Conservation (phyloP, 2,113 vertebrate genomes). For the Eurypyga helias region DNA sequence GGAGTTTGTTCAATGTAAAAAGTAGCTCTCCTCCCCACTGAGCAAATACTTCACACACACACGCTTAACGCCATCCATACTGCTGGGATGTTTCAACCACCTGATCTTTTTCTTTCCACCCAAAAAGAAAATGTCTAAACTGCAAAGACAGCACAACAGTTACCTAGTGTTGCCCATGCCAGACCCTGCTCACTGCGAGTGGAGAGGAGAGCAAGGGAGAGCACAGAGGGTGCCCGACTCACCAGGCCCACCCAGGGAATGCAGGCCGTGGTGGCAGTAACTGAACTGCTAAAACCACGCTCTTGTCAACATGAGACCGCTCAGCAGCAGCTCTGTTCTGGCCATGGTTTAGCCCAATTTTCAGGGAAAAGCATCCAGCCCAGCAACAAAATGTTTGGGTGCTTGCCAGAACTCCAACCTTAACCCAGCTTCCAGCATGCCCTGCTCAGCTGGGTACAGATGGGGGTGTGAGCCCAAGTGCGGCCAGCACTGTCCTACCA, state of each 20-base stretch:
- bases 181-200: background rate
- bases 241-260: background rate
- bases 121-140: background rate
- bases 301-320: rapidly evolving
- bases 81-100: background rate
- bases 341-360: background rate
- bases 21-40: background rate
- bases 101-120: background rate
- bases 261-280: background rate
- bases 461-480: background rate
- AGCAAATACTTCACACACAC: background rate
- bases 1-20: background rate
- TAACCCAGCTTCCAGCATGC: background rate
- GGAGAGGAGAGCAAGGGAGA: background rate
- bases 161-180: background rate
- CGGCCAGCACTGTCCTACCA: background rate
- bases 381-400: background rate
- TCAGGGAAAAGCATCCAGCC: background rate
- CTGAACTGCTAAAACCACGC: background rate
- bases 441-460: background rate
- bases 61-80: background rate
- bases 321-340: background rate
- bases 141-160: background rate
- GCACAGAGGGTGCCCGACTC: background rate
- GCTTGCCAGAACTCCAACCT: background rate